Conservation (phyloP, 2,113 vertebrate genomes). For the Sakesphorus luctuosus region DNA sequence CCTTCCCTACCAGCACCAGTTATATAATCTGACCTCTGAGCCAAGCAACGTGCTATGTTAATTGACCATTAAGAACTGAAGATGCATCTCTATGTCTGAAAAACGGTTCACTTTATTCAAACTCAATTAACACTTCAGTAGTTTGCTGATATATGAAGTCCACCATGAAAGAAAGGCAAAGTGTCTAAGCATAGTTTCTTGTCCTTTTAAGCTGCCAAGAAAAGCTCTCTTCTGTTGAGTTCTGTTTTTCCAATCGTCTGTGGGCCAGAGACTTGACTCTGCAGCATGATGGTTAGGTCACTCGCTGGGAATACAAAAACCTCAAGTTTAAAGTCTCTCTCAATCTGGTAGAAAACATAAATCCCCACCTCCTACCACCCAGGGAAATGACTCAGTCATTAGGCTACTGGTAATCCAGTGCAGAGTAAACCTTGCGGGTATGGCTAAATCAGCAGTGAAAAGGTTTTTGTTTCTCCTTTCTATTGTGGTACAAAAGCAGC, state of each 20-base stretch:
- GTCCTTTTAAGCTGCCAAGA: not conserved
- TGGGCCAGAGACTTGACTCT: not conserved
- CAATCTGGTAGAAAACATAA: slow-evolving; percentile 11
- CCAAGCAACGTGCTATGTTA: not conserved
- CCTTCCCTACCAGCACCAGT: not conserved
- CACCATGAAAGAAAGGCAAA: not conserved
- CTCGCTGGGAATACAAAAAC: slow-evolving; percentile 1
- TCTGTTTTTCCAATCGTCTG: not conserved
- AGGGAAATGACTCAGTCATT: slow-evolving; percentile 1
- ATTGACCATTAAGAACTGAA: not conserved
- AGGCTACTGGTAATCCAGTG: not conserved
- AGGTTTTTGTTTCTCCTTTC: not conserved
- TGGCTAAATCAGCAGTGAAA: not conserved
- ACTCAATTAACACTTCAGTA: not conserved
- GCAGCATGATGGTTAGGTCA: not conserved
- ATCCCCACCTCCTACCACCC: not conserved
- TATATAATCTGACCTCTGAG: not conserved
- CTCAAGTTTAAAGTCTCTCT: not conserved
- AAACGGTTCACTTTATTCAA: not conserved
- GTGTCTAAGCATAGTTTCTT: not conserved
- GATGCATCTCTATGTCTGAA: not conserved
- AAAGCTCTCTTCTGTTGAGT: not conserved
- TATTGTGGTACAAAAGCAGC: not conserved
- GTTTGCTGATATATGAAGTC: not conserved
- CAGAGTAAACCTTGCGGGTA: not conserved